Conservation (phyloP, 1,140 invertebrate genomes). For the Triops longicaudatus region DNA sequence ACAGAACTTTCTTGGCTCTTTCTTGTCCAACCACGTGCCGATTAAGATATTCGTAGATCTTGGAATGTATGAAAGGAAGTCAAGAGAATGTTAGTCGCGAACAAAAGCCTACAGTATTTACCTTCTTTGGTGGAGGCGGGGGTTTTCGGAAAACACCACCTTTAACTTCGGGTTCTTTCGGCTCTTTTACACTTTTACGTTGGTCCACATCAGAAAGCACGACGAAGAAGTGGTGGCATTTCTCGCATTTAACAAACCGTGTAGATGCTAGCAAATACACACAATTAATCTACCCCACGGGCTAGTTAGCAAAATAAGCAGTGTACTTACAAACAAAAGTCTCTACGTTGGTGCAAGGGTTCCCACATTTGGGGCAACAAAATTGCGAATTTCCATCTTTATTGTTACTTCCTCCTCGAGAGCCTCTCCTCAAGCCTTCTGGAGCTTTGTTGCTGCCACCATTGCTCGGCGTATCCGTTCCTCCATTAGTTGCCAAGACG, state of each 20-base stretch:
- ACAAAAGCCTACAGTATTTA: slow-evolving; percentile 39
- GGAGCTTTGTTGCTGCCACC: slow-evolving; percentile 9
- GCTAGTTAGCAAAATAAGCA: too few relatives aligned
- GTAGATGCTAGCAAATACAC: slow-evolving; percentile 57
- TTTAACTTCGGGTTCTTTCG: slow-evolving; percentile 49
- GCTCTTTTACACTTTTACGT: slow-evolving; percentile 53
- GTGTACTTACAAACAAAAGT: slow-evolving; percentile 89
- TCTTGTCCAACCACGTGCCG: slow-evolving; percentile 97
- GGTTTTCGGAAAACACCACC: slow-evolving; percentile 61
- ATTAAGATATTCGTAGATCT: slow-evolving; percentile 91
- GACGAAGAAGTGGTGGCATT: slow-evolving; percentile 97
- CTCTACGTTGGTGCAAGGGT: slow-evolving; percentile 91
- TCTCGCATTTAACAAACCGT: slow-evolving; percentile 94
- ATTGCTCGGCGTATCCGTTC: background rate
- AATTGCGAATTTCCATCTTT: slow-evolving; percentile 51
- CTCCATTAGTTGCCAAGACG: background rate
- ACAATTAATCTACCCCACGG: too few relatives aligned
- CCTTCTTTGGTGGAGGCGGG: slow-evolving; percentile 86
- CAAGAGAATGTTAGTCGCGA: too few relatives aligned
- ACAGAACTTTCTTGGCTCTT: slow-evolving; percentile 94
- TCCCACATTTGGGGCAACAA: slow-evolving; percentile 87
- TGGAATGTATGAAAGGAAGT: slow-evolving; percentile 34
- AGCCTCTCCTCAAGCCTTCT: background rate
- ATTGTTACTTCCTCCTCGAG: slow-evolving; percentile 23
- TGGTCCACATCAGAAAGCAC: slow-evolving; percentile 82